Evolutionary conservation across 2,797 vertebrate species (phyloP).

Genomic region (Odontamblyopus lacepedii): DNA sequence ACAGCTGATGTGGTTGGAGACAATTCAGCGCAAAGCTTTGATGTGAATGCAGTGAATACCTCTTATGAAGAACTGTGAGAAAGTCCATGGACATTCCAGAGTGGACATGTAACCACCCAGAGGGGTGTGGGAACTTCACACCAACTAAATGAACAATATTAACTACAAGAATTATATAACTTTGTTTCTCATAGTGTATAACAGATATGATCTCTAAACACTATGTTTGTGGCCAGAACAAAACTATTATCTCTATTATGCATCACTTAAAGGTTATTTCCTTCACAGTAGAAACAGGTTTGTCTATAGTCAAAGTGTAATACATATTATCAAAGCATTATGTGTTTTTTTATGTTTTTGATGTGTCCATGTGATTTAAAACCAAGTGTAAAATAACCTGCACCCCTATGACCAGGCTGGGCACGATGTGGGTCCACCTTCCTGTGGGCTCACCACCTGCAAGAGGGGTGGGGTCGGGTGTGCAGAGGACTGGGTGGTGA

Average conservation of each 20-base stretch:
- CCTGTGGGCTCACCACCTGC: too few relatives aligned
- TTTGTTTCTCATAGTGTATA: constrained; percentile 12
- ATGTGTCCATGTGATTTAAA: too few relatives aligned
- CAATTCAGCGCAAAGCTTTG: constrained; percentile 16
- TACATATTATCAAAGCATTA: background rate
- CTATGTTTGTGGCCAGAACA: constrained; percentile 4
- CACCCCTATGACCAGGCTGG: too few relatives aligned
- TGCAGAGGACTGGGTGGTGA: too few relatives aligned
- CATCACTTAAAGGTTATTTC: background rate
- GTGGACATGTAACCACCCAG: constrained; percentile 42
- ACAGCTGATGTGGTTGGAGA: constrained; percentile 42
- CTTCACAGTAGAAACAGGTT: too few relatives aligned
- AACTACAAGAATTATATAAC: constrained; percentile 1
- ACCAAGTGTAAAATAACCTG: too few relatives aligned
- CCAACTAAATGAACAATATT: constrained; percentile 19
- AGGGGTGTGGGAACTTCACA: constrained; percentile 26
- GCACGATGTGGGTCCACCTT: too few relatives aligned
- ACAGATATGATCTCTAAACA: constrained; percentile 21
- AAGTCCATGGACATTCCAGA: constrained; percentile 56
- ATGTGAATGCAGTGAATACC: constrained; percentile 42
- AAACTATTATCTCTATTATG: constrained; percentile 9
- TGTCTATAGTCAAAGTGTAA: background rate
- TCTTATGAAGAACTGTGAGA: constrained; percentile 59
- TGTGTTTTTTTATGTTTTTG: too few relatives aligned
- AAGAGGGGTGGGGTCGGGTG: too few relatives aligned